Conservation (phyloP, 2,797 vertebrate species). For the Lepilemur septentrionalis region DNA sequence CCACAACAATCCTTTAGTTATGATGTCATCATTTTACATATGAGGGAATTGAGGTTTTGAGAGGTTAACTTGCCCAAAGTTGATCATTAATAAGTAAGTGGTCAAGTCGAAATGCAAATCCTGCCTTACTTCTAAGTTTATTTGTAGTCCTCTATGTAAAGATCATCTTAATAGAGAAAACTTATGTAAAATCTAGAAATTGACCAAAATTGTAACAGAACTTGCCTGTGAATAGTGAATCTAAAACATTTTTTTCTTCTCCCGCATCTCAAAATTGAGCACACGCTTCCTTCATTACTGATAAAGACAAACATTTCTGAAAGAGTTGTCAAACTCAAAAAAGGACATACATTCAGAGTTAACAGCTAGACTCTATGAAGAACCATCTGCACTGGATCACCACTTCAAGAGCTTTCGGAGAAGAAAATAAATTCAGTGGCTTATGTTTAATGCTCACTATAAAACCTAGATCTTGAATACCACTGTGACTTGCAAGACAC, state of each 20-base stretch:
- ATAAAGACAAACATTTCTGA: neutral
- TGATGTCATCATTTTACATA: neutral
- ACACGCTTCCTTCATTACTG: neutral
- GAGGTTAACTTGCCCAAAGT: neutral
- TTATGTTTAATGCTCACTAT: neutral
- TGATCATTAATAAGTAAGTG: neutral
- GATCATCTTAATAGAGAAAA: neutral
- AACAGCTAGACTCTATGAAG: neutral
- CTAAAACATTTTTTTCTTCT: neutral
- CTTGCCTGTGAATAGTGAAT: neutral
- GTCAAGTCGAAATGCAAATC: neutral
- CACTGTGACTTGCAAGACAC: neutral
- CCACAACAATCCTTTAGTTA: neutral
- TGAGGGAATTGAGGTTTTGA: neutral
- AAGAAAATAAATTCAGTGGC: neutral
- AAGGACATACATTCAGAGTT: neutral
- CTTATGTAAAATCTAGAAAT: neutral
- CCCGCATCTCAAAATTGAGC: neutral
- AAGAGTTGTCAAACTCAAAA: neutral
- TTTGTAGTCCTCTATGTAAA: neutral
- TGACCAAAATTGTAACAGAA: neutral
- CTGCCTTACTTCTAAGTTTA: neutral
- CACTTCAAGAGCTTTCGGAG: neutral
- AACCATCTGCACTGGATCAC: neutral
- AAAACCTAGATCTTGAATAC: conserved; percentile 4